These are phyloP conservation scores for Erpetoichthys calabaricus DNA, from an alignment of 2,797 vertebrate genomes.

Conservation along the genomic window DNA sequence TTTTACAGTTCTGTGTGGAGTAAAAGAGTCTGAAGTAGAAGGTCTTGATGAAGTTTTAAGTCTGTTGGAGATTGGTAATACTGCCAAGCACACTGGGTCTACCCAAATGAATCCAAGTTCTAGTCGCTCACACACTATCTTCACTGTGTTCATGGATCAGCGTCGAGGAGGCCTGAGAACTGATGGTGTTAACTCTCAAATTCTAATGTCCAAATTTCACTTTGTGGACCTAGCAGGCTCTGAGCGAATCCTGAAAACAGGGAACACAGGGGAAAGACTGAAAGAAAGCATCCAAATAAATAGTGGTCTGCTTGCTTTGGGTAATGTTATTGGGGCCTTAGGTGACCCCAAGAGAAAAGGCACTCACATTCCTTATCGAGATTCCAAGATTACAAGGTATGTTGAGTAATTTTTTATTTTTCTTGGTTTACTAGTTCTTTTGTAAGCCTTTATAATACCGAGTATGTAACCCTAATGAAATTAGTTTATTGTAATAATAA, in stretches of 20 bases:
- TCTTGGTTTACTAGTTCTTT: too few relatives aligned
- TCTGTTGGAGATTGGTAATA: slow-evolving; percentile 85
- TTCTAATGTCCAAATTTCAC: slow-evolving; percentile 88
- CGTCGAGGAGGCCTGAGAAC: slow-evolving; percentile 45
- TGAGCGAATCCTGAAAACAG: slow-evolving; percentile 79
- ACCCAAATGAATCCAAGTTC: slow-evolving; percentile 85
- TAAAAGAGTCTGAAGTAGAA: slow-evolving; percentile 89
- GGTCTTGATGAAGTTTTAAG: slow-evolving; percentile 91
- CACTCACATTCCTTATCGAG: slow-evolving; percentile 85
- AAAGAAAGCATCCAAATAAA: slow-evolving; percentile 97
- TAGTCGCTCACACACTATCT: slow-evolving; percentile 90
- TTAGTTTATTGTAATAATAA: too few relatives aligned
- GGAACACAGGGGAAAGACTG: slow-evolving; percentile 82
- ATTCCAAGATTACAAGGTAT: slow-evolving; percentile 96
- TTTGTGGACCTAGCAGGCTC: slow-evolving; percentile 94
- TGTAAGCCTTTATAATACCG: too few relatives aligned
- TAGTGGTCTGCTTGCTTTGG: slow-evolving; percentile 80
- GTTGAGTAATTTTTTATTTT: not conserved
- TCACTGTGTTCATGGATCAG: slow-evolving; percentile 86
- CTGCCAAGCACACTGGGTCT: slow-evolving; percentile 80
- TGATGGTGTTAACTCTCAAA: slow-evolving; percentile 35
- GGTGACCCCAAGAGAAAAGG: slow-evolving; percentile 83
- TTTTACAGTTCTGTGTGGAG: slow-evolving; percentile 71
- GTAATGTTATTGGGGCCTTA: slow-evolving; percentile 88
- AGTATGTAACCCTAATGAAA: too few relatives aligned